Percentiles rank a stretch among this genome's conserved stretches.
phyloP scores from a whole-genome alignment of 2,797 vertebrate genomes.

The Spatula versicolor region DNA sequence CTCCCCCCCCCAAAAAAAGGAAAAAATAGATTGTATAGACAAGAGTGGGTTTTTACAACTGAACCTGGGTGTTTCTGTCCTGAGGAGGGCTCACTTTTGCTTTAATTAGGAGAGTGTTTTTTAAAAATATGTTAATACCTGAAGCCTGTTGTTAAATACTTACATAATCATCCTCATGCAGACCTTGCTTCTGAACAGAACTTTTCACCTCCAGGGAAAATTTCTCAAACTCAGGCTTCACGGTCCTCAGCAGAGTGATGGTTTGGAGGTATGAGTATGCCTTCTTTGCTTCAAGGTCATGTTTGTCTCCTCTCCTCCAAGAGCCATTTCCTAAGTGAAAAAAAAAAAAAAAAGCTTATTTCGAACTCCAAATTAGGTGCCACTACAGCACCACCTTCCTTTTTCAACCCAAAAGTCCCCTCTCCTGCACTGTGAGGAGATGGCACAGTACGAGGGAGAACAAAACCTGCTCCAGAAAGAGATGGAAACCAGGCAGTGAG shows the following conservation, averaged over 20 bases:
- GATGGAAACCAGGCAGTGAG: neutral
- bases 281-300: conserved; percentile 90
- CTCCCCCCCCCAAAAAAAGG: too few species aligned
- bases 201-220: conserved; percentile 94
- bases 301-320: conserved; percentile 93
- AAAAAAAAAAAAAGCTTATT: conserved; percentile 30
- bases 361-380: conserved; percentile 56
- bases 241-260: conserved; percentile 90
- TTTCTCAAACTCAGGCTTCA: conserved; percentile 95
- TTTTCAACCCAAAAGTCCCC: neutral
- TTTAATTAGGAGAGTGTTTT: conserved; percentile 57
- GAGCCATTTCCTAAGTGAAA: conserved; percentile 90
- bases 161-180: conserved; percentile 90
- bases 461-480: neutral
- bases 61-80: conserved; percentile 16
- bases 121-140: conserved; percentile 18
- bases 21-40: neutral
- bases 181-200: conserved; percentile 85
- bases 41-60: conserved; percentile 7
- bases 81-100: conserved; percentile 24
- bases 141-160: conserved; percentile 67
- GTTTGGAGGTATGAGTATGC: conserved; percentile 92
- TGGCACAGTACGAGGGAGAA: neutral
- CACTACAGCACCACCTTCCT: conserved; percentile 42
- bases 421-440: neutral